Base-by-base conservation (phyloP, 2,113 vertebrate species). In the Peromyscus polionotus region DNA sequence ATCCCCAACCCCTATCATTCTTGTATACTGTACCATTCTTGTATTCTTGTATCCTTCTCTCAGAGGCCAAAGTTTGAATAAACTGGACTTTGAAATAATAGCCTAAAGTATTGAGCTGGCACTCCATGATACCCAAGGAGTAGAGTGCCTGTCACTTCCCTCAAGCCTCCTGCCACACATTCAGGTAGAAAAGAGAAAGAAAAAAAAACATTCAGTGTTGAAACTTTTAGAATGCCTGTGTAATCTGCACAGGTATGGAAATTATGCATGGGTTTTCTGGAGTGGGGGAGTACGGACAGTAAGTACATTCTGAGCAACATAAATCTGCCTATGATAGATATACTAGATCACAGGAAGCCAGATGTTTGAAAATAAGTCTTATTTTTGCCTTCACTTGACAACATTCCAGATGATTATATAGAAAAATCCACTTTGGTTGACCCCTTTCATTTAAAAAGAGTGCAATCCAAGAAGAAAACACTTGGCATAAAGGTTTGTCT, bases 11-110 rank as follows among this genome's bases (percentile, higher is more conserved):
- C 42, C 42, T 94, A 90, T 97, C 98, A 95, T 97, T 97, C 98
- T 97, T 96, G 57, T 90, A 88, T 98, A 97, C 96, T 97, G 96
- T 95, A 90, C 97, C 98, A 95, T 97, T 97, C 98, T 97, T 96
- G 57, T 92, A 70, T 36, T 70, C 33, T n/a, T 70, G 68, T n/a
- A n/a, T 70, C 97, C 96, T 93, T 86, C 86, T 98, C 96, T 98
- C 97, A 10, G 94, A 98, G 97, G 96, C 94, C 97, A 97, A 98
- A 98, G 94, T 98, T 98, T 97, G 96, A 98, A 98, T 98, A 97
- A 97, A 98, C 93, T 98, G 90, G 61, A 98, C 98, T 99, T 96
- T 98, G 86, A 98, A 98, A 98, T 98, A 98, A 98, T 96, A 95
- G 93, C 96, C 97, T 96, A 98, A 97, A 97, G 95, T 97, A 98